Evolutionary conservation across 1,140 invertebrate species (phyloP).

Genomic region (Cecropterus lyciades): DNA sequence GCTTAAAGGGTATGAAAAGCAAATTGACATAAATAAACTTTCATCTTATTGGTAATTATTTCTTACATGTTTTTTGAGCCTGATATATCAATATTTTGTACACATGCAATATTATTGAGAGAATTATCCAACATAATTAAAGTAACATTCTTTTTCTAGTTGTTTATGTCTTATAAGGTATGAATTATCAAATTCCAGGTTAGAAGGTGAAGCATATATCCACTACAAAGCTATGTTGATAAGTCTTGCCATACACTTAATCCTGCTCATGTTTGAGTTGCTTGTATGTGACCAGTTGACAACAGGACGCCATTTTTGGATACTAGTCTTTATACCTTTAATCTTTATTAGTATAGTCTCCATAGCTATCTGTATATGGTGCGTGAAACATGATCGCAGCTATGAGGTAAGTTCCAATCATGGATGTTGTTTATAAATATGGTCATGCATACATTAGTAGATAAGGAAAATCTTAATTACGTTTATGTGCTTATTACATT

Average conservation of each 20-base stretch:
- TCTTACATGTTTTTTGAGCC: too few relatives aligned
- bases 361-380: constrained; percentile 98
- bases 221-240: constrained; percentile 99
- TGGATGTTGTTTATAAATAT: constrained; percentile 1
- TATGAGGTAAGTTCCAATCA: constrained; percentile 91
- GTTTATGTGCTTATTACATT: too few relatives aligned
- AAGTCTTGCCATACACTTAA: constrained; percentile 95
- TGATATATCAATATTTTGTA: too few relatives aligned
- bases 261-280: constrained; percentile 98
- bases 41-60: too few relatives aligned
- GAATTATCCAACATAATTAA: too few relatives aligned
- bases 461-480: too few relatives aligned
- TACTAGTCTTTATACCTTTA: constrained; percentile 97
- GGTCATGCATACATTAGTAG: too few relatives aligned
- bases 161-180: too few relatives aligned
- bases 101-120: too few relatives aligned
- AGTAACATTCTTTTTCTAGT: too few relatives aligned
- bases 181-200: constrained; percentile 80
- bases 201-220: constrained; percentile 97
- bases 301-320: constrained; percentile 95
- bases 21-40: too few relatives aligned
- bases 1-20: too few relatives aligned
- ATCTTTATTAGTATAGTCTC: constrained; percentile 98
- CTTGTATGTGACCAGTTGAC: constrained; percentile 98
- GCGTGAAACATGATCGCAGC: constrained; percentile 97